Conservation (phyloP, 2,888 invertebrate genomes). For the Pediacus dermestoides region DNA sequence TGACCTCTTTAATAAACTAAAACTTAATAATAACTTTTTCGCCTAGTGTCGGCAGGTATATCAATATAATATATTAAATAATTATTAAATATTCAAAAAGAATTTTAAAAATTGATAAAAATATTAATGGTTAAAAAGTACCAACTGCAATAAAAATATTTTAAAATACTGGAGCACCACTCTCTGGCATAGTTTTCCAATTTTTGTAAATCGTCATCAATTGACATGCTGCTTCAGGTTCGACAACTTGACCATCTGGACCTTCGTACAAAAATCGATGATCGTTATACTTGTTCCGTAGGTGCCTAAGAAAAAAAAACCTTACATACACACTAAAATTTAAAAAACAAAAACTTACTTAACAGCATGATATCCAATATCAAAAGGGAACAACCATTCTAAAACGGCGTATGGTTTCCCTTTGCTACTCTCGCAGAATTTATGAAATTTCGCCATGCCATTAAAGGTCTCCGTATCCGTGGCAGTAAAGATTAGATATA, state of each 20-base stretch:
- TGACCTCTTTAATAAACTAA: too few relatives aligned
- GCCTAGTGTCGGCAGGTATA: too few relatives aligned
- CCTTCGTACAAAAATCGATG: constrained; percentile 29
- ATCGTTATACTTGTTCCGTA: constrained; percentile 30
- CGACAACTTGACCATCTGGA: constrained; percentile 30
- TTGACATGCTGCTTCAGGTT: constrained; percentile 26
- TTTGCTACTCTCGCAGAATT: neutral
- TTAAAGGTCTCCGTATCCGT: neutral
- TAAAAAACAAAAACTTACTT: neutral
- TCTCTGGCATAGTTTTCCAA: neutral
- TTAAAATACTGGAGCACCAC: too few relatives aligned
- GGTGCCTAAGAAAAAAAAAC: constrained; percentile 24
- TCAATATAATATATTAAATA: too few relatives aligned
- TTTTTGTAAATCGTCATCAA: constrained; percentile 23
- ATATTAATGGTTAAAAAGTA: too few relatives aligned
- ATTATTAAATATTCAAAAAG: too few relatives aligned
- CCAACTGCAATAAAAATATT: too few relatives aligned
- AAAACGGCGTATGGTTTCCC: constrained; percentile 26
- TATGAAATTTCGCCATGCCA: constrained; percentile 17
- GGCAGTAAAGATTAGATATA: constrained; percentile 5
- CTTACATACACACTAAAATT: neutral
- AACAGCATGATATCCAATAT: neutral
- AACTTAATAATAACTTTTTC: too few relatives aligned
- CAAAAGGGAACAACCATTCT: constrained; percentile 18
- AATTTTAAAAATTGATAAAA: too few relatives aligned